Base-by-base conservation (phyloP, 2,888 invertebrate genomes). In the Clistopyga incitator region DNA sequence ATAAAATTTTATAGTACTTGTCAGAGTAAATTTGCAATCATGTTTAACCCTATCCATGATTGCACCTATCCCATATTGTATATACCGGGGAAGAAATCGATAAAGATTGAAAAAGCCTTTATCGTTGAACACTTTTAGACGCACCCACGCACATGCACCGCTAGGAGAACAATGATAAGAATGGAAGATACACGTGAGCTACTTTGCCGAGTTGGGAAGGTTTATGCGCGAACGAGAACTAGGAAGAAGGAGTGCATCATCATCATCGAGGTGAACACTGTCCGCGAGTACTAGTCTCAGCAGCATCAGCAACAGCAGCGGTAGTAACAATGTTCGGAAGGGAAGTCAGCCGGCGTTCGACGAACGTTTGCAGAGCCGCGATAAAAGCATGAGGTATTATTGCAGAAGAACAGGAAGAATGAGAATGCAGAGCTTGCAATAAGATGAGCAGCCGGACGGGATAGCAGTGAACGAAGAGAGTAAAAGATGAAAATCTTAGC, bases 401-500 rank as follows among this genome's bases (percentile, higher is more conserved):
- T 72, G 72, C 56, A n/a, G 59, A 59, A 45, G 56, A 72, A 29
- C 45, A 29, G 47, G 42, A 45, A 56, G 59, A 59, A 72, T 25
- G 42, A 25, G 29, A 59, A 59, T 72, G 59, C 61, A 18, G 34
- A 34, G 59, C 29, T 34, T 61, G 61, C 34, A 34, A 34, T 34
- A 15, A 4, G 72, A 72, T 68, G 59, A 59, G 38, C 1, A 23
- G 18, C 25, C 18, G 15, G 71, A 23, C 34, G 45, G 25, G 45
- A 59, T 25, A 25, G 45, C n/a, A 23, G 42, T 42, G 42, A 59
- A 20, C 45, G 47, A 42, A 59, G 45, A 67, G 67, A 20, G 23
- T 56, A 67, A 70, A 64, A 74, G 82, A 75, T 78, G 70, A 75
- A 82, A 78, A 82, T 82, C 78, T 78, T 64, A 11, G 68, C 54